phyloP scores from a whole-genome alignment of 2,888 invertebrate genomes.

The Drosophila rellima region DNA sequence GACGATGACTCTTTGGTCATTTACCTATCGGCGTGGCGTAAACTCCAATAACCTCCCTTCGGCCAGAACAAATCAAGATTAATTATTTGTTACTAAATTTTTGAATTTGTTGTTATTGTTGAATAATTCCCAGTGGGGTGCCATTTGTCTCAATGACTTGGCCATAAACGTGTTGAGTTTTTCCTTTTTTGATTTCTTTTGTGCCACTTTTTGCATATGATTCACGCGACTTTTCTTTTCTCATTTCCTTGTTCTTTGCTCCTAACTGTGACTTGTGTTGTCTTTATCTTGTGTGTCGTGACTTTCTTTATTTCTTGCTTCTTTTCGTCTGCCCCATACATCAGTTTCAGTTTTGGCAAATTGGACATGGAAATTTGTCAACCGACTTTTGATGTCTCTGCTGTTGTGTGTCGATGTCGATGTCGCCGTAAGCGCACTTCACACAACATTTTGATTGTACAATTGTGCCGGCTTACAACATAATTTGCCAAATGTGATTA shows the following conservation, averaged over 20 bases:
- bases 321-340: slow-evolving; percentile 13
- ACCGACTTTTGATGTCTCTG: slow-evolving; percentile 32
- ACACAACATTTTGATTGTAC: slow-evolving; percentile 65
- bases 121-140: slow-evolving; percentile 38
- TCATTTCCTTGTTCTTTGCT: slow-evolving; percentile 48
- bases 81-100: slow-evolving; percentile 56
- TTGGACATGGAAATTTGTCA: slow-evolving; percentile 74
- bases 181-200: slow-evolving; percentile 42
- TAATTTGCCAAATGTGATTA: slow-evolving; percentile 78
- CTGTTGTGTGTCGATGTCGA: slow-evolving; percentile 35
- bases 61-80: slow-evolving; percentile 66
- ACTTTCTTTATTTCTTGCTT: slow-evolving; percentile 14
- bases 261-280: slow-evolving; percentile 40
- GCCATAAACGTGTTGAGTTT: slow-evolving; percentile 25
- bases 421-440: slow-evolving; percentile 40
- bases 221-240: slow-evolving; percentile 68
- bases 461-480: slow-evolving; percentile 71
- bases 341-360: slow-evolving; percentile 40
- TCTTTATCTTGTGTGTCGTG: slow-evolving; percentile 18
- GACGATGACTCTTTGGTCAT: slow-evolving; percentile 64
- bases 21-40: slow-evolving; percentile 65
- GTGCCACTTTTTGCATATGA: slow-evolving; percentile 68
- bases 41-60: slow-evolving; percentile 21
- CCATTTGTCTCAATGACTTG: slow-evolving; percentile 7
- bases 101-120: slow-evolving; percentile 19